phyloP scores from a whole-genome alignment of 2,888 invertebrate species.

The Argynnis bischoffii region DNA sequence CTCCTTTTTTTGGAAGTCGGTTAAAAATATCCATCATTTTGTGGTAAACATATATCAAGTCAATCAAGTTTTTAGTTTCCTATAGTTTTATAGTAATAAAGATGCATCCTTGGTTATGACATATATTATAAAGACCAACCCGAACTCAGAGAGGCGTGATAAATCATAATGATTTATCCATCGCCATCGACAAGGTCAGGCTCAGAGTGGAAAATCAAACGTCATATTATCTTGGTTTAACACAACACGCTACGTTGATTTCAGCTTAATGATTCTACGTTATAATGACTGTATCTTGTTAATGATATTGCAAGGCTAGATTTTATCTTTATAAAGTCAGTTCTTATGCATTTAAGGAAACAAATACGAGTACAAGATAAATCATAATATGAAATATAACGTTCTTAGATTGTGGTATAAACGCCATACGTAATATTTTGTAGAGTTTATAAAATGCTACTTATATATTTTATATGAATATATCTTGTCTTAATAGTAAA shows the following conservation, averaged over 20 bases:
- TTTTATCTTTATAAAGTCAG: conserved; percentile 2
- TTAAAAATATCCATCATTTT: too few relatives aligned
- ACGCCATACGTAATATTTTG: too few relatives aligned
- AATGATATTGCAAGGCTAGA: conserved; percentile 5
- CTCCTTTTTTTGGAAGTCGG: too few relatives aligned
- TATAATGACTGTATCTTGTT: conserved; percentile 12
- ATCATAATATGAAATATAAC: not conserved
- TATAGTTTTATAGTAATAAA: not conserved
- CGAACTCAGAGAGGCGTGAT: conserved; percentile 15
- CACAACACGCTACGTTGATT: conserved; percentile 5
- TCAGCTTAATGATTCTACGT: conserved; percentile 8
- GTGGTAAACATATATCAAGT: too few relatives aligned
- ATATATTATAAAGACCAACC: conserved; percentile 15
- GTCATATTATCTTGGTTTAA: conserved; percentile 19
- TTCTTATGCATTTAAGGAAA: not conserved
- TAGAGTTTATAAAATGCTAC: too few relatives aligned
- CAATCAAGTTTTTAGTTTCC: not conserved
- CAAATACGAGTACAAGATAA: not conserved
- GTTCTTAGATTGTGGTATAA: too few relatives aligned
- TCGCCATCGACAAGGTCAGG: conserved; percentile 21
- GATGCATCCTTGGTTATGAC: not conserved
- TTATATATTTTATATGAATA: too few relatives aligned
- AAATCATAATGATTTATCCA: conserved; percentile 22
- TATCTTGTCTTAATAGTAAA: too few relatives aligned
- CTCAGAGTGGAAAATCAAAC: conserved; percentile 20